Conservation (phyloP, 2,888 invertebrate genomes). For the Caenorhabditis panamensis region DNA sequence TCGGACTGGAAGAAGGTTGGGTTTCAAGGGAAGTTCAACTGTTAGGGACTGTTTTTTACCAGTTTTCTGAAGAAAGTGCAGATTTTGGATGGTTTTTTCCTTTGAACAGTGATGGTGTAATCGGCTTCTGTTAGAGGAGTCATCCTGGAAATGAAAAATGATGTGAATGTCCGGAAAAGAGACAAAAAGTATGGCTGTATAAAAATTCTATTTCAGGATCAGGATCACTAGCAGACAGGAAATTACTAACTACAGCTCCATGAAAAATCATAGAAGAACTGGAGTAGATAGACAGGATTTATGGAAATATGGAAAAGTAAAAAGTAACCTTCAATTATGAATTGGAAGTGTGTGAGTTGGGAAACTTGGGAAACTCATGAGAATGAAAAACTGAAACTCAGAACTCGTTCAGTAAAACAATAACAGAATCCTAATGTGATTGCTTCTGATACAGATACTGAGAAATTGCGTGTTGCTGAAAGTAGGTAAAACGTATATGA, state of each 20-base stretch:
- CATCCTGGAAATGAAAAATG: background rate
- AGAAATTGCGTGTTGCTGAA: background rate
- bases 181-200: too few species aligned
- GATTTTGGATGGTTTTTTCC: background rate
- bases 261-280: too few species aligned
- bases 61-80: background rate
- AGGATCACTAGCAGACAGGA: too few species aligned
- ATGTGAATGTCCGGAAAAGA: too few species aligned
- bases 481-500: too few species aligned
- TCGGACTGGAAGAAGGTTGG: conserved; percentile 1
- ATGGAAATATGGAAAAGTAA: too few species aligned
- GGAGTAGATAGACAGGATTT: too few species aligned
- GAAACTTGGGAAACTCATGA: background rate
- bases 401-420: background rate
- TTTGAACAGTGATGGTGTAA: background rate
- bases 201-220: too few species aligned
- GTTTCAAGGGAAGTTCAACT: too few species aligned
- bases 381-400: background rate
- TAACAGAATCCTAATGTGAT: background rate
- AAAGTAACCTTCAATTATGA: conserved; percentile 6
- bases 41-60: background rate
- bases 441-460: too few species aligned
- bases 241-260: too few species aligned
- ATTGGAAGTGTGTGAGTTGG: background rate
- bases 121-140: background rate